Evolutionary conservation across 2,888 invertebrate genomes (phyloP), one percentile per base, ranked within the genome.

Genomic region (Parnassius apollo): DNA sequence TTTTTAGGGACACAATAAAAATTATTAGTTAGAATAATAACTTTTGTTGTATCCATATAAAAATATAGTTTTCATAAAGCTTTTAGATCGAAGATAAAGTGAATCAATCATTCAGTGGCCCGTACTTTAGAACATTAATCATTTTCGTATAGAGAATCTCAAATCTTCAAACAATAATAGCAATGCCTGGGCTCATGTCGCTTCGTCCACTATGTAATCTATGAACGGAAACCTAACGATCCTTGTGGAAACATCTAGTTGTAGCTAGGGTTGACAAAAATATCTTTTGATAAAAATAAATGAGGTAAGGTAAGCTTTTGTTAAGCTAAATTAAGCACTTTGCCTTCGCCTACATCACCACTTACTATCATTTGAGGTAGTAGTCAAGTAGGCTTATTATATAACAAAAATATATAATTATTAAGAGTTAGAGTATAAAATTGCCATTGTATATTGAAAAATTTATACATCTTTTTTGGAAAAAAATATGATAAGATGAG

Each of bases 41-140:
- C 0, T 18, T 18, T 18, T 18, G 1, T 18, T 18, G 18, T 18
- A 1, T 18, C 18, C 18, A 18, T 18, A 18, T 18, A 18, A 18
- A 18, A 18, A 18, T 18, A 18, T 18, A 18, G 22, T 55, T 10
- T 22, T 57, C 22, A 13, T 22, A 44, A 58, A 42, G 50, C 44
- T 58, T 50, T 44, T 51, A 58, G 12, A 58, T 12, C 1, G 49
- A 50, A 25, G 12, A 56, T 51, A 57, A 60, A 54, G 8, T 56
- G 50, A 45, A 56, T 57, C 61, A 22, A 61, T 61, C 51, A 52
- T 61, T 57, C n/a, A 57, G 52, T 57, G 57, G 57, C 45, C 12
- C 46, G 42, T 57, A 45, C 35, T 57, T 62, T 45, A 1, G 46
- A 53, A 62, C 57, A 62, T 57, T 53, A 57, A 52, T 57, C 57